Evolutionary conservation across 1,140 invertebrate species (phyloP).

Genomic region (Tetramorium alpestre): DNA sequence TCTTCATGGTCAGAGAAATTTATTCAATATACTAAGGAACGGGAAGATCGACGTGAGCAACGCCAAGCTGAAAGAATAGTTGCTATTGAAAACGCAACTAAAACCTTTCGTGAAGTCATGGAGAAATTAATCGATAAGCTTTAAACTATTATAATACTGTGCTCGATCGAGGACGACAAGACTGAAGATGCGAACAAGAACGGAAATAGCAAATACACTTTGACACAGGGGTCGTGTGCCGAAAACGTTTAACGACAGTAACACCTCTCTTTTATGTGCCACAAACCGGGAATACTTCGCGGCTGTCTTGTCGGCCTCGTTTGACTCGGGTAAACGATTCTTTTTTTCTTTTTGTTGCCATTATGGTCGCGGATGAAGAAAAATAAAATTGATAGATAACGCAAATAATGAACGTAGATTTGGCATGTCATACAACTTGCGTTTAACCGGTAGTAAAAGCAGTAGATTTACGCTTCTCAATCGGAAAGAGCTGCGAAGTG

Average conservation of each 20-base stretch:
- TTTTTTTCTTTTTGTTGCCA: constrained; percentile 23
- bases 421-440: neutral
- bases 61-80: neutral
- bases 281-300: neutral
- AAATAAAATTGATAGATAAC: constrained; percentile 10
- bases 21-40: neutral
- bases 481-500: no score
- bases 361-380: constrained; percentile 8
- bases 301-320: neutral
- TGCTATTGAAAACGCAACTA: constrained; percentile 2
- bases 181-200: constrained; percentile 82
- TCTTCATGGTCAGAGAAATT: neutral
- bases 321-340: neutral
- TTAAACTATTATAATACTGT: no score
- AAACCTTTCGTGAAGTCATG: neutral
- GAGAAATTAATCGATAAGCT: neutral
- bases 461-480: no score
- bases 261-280: no score
- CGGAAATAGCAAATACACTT: constrained; percentile 62
- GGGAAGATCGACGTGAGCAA: neutral
- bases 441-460: neutral
- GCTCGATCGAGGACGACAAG: constrained; percentile 78
- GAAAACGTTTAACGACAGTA: no score
- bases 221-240: no score
- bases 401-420: constrained; percentile 31